Conservation (phyloP, 2,113 vertebrate species). For the Lycaon pictus region DNA sequence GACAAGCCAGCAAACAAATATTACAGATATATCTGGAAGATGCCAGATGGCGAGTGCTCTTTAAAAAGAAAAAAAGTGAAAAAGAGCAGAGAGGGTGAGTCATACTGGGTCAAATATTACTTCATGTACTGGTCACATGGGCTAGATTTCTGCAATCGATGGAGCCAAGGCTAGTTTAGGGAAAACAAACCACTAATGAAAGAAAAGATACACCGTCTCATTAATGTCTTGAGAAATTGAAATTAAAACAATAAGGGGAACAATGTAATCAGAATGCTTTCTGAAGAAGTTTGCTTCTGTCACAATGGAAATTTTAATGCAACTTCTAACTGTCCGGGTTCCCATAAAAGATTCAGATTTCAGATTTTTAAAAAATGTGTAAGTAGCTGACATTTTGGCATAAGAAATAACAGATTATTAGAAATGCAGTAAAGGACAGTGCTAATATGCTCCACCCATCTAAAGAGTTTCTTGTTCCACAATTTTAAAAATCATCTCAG, state of each 20-base stretch:
- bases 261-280: not conserved
- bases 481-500: not conserved
- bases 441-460: not conserved
- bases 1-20: not conserved
- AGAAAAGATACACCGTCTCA: not conserved
- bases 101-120: not conserved
- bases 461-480: not conserved
- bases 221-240: not conserved
- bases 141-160: not conserved
- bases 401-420: not conserved
- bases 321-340: not conserved
- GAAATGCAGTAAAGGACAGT: not conserved
- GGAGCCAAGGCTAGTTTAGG: not conserved
- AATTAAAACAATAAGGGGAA: not conserved
- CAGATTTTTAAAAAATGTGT: not conserved
- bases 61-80: not conserved
- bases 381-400: constrained; percentile 12
- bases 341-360: not conserved
- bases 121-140: not conserved
- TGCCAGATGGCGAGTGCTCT: not conserved
- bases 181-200: not conserved
- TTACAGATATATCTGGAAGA: not conserved
- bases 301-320: not conserved
- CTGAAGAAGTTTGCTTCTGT: not conserved
- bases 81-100: not conserved